Evolutionary conservation across 2,888 invertebrate genomes (phyloP), one percentile per base, ranked within the genome.

Genomic region (Lissonota sp.): DNA sequence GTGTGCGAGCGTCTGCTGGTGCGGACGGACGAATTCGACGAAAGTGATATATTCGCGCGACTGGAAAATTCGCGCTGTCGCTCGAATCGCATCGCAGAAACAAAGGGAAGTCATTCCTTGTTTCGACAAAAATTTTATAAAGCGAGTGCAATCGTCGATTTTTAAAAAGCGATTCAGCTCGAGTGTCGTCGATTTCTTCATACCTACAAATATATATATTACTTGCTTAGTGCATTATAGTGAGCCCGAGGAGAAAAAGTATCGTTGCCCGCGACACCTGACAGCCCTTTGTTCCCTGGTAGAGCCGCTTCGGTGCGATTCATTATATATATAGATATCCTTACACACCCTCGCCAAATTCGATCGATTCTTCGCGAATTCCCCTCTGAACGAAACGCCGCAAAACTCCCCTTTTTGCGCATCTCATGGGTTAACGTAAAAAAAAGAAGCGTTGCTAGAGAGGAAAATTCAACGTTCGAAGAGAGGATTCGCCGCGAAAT

Each of bases 1-100:
- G 81, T 81, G 60, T 51, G 75, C 66, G 53, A 80, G 70, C 79
- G 83, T 83, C 89, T 87, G 89, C 88, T 89, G 74, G 70, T 67
- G 78, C 49, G 51, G 74, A 75, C 42, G 60, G 66, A 39, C 60
- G 26, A 3, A 26, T 2, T 26, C 26, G 26, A 26, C 26, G 26
- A 26, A 26, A 26, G 26, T 26, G 26, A 26, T n/a, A 26, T 26
- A 26, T 26, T 26, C 1, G 26, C 26, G 26, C 26, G 26, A 26
- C 26, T 26, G 3, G 26, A 3, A 26, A 26, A 26, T 26, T 3
- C 26, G 26, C 26, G 3, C 26, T 26, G 26, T 26, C 26, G 26
- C 26, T 26, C 26, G 26, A 26, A 26, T 26, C 26, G 26, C 26
- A 26, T 26, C 26, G 26, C 26, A 26, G 26, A 26, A 26, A 26